Percentiles rank a stretch among this genome's conserved stretches.
phyloP scores from a whole-genome alignment of 1,140 invertebrate species.

The Centruroides vittatus region DNA sequence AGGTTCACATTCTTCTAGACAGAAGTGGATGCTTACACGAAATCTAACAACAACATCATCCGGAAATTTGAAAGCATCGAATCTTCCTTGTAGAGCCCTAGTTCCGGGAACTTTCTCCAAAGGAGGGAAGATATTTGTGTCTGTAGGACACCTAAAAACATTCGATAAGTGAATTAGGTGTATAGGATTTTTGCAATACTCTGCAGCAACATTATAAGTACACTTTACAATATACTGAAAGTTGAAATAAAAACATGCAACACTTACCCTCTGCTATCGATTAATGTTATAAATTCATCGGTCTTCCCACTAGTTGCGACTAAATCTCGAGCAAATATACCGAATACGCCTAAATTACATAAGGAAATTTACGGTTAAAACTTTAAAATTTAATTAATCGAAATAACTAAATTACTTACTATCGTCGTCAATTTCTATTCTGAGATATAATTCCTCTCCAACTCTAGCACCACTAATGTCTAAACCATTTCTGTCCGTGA shows the following conservation, averaged over 20 bases:
- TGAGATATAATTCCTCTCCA: constrained; percentile 26
- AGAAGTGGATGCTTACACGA: constrained; percentile 50
- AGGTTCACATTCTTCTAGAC: constrained; percentile 40
- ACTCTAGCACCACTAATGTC: constrained; percentile 28
- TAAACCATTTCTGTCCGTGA: constrained; percentile 24
- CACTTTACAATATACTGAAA: too few species aligned
- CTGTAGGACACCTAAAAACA: constrained; percentile 38
- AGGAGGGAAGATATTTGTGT: constrained; percentile 36
- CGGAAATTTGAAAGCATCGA: constrained; percentile 54
- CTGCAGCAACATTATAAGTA: too few species aligned
- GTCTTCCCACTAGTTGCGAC: constrained; percentile 37
- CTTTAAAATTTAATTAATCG: neutral
- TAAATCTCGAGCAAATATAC: constrained; percentile 38
- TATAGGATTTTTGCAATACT: too few species aligned
- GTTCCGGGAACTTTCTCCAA: constrained; percentile 29
- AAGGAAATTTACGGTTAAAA: neutral
- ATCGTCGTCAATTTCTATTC: constrained; percentile 29
- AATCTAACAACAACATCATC: constrained; percentile 49
- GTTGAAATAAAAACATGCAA: too few species aligned
- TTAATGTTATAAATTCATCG: constrained; percentile 32
- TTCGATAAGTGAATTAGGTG: too few species aligned
- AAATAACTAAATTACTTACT: constrained; percentile 5
- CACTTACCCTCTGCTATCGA: constrained; percentile 29
- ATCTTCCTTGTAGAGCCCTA: constrained; percentile 27
- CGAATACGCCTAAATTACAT: constrained; percentile 32